A percentile compares a stretch with the other conserved stretches of the same genome.
Evolutionary conservation across 1,140 invertebrate genomes (phyloP).

Genomic region (Drosophila funebris): DNA sequence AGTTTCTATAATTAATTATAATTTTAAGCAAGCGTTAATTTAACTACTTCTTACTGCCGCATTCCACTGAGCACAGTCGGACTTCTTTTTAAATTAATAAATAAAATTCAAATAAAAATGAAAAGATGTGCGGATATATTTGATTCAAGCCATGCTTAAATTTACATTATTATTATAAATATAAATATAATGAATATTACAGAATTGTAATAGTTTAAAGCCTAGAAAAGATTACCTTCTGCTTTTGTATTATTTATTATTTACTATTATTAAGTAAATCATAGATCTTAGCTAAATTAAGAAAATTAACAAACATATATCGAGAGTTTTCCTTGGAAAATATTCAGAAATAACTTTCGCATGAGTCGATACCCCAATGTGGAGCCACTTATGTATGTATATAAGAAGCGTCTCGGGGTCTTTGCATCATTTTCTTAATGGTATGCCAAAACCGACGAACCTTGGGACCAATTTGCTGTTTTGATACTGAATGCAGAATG

Average conservation of each 20-base stretch:
- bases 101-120: background rate
- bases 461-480: constrained; percentile 32
- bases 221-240: too few relatives aligned
- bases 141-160: too few relatives aligned
- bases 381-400: constrained; percentile 9
- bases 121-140: too few relatives aligned
- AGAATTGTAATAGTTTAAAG: too few relatives aligned
- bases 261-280: too few relatives aligned
- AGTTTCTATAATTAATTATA: constrained; percentile 1
- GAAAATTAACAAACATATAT: too few relatives aligned
- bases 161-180: too few relatives aligned
- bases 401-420: constrained; percentile 11
- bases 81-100: too few relatives aligned
- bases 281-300: too few relatives aligned
- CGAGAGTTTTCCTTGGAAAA: background rate
- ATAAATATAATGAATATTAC: too few relatives aligned
- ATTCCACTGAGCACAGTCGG: background rate
- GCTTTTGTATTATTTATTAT: too few relatives aligned
- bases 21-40: background rate
- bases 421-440: constrained; percentile 41
- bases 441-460: constrained; percentile 31
- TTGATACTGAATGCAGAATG: constrained; percentile 28
- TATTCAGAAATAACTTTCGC: background rate
- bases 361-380: background rate
- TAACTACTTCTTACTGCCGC: background rate